Base-by-base conservation (phyloP, 2,113 vertebrate species). In the Lampris megalopsis region DNA sequence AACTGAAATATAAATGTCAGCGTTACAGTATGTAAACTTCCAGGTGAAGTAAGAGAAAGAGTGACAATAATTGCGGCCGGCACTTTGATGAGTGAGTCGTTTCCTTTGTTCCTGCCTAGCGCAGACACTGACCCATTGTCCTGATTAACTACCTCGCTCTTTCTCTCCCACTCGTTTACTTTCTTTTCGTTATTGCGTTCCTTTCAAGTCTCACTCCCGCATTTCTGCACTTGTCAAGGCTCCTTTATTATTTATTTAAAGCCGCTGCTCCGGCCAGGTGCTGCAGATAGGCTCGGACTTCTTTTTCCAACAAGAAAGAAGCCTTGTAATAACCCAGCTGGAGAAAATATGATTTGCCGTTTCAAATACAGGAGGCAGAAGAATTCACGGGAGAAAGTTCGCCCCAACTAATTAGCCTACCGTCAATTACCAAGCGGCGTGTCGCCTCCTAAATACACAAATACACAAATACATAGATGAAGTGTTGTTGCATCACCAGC, bases 321-420 rank as follows among this genome's bases (percentile, higher is more conserved):
- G 56, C 43, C 71, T 73, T 65, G 65, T 79, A 73, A 72, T 71
- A 45, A 48, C 9, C 66, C 38, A 68, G 68, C 80, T 79, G 54
- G 68, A 80, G n/a, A 53, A 53, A 35, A 71, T 35, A 64, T 53
- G 64, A 80, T 71, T 83, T 24, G 70, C 36, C 60, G 47, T 82
- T 76, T 70, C 24, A 64, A 68, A 74, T 60, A 53, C 68, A 72
- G 57, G 79, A 52, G 5, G 52, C 24, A 63, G 64, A 47, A 57
- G 48, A 73, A 71, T 45, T 58, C 37, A 52, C 42, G 49, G 38
- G 10, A 68, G 77, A 43, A 68, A 71, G 82, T 80, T 65, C 37
- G 35, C 9, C 68, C 0, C 9, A 1, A 52, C 82, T 91, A 85
- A 90, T 89, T 86, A 79, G 67, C 58, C 50, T 60, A 48, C 78